Conservation (phyloP, 2,888 invertebrate genomes). For the Sclerodermus sp. region DNA sequence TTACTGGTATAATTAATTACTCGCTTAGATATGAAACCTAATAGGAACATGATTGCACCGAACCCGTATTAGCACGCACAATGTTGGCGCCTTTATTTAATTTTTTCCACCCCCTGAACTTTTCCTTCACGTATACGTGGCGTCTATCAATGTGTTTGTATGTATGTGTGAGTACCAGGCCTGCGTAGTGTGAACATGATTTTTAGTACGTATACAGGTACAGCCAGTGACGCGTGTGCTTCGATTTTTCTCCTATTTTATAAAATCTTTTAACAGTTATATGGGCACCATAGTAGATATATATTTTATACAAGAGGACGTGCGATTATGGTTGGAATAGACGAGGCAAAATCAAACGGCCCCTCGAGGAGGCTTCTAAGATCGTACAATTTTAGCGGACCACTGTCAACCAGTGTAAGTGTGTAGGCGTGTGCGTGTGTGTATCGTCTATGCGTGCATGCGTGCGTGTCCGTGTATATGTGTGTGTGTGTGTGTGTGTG, state of each 20-base stretch:
- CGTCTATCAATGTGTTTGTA: constrained; percentile 4
- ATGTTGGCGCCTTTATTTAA: constrained; percentile 30
- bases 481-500: too few species aligned
- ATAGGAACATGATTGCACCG: constrained; percentile 59
- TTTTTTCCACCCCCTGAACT: constrained; percentile 12
- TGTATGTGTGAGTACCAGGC: too few species aligned
- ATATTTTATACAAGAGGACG: constrained; percentile 25
- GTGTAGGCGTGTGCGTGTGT: too few species aligned
- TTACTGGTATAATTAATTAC: constrained; percentile 57
- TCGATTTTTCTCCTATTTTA: constrained; percentile 13
- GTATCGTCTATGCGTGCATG: too few species aligned
- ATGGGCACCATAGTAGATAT: constrained; percentile 22
- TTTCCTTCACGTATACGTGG: constrained; percentile 6
- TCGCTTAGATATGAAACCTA: constrained; percentile 60
- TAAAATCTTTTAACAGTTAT: constrained; percentile 25
- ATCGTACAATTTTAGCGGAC: too few species aligned
- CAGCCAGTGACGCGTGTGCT: constrained; percentile 14
- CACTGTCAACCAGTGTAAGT: too few species aligned
- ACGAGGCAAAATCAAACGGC: constrained; percentile 13
- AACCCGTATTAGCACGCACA: constrained; percentile 42
- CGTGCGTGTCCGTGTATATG: too few species aligned
- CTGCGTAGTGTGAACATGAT: not conserved
- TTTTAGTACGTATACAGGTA: constrained; percentile 29
- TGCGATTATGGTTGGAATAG: constrained; percentile 19
- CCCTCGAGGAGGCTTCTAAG: not conserved